These are phyloP conservation scores for Octopus bimaculoides DNA, from an alignment of 1,140 invertebrate species.

Conservation along the genomic window DNA sequence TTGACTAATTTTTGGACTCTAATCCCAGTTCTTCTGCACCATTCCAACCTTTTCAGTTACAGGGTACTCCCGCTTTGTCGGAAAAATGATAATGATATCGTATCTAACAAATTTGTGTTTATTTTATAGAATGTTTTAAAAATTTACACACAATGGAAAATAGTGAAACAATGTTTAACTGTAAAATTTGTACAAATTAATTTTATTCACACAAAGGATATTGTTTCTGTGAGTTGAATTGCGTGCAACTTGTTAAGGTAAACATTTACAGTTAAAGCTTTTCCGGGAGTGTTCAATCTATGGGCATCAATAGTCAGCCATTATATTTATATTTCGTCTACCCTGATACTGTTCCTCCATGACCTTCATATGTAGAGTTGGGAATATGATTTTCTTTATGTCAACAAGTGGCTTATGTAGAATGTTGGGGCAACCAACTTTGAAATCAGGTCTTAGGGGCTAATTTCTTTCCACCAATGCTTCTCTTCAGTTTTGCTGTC, in stretches of 20 bases:
- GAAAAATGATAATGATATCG: background rate
- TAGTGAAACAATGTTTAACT: background rate
- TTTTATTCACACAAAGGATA: background rate
- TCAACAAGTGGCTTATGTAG: too few species aligned
- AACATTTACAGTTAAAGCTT: background rate
- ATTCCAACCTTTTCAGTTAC: background rate
- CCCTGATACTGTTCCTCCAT: background rate
- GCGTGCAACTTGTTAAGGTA: background rate
- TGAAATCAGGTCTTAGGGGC: too few species aligned
- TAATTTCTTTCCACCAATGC: too few species aligned
- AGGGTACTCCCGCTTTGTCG: background rate
- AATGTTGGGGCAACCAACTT: too few species aligned
- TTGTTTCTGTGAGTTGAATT: background rate
- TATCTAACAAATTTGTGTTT: background rate
- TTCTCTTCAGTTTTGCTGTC: too few species aligned
- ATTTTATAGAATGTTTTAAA: constrained; percentile 1
- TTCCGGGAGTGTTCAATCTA: background rate
- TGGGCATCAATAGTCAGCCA: background rate
- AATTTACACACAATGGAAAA: background rate
- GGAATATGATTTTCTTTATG: too few species aligned
- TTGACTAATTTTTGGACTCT: background rate
- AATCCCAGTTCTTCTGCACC: background rate
- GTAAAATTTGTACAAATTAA: background rate
- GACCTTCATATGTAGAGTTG: background rate
- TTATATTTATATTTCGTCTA: background rate